Conservation (phyloP, 2,888 invertebrate genomes). For the Abrostola triplasia region DNA sequence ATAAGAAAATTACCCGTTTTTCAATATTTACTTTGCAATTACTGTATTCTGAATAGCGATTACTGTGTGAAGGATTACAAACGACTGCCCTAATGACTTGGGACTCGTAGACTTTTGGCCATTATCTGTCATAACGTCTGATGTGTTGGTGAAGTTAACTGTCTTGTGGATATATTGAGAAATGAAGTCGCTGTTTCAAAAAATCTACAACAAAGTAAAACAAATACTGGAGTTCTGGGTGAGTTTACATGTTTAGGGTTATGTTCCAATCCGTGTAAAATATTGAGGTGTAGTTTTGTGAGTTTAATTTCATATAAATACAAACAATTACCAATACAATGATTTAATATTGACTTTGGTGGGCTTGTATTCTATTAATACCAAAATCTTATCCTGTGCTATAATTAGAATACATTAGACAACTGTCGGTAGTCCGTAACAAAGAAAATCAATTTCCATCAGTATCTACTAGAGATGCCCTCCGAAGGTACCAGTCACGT, state of each 20-base stretch:
- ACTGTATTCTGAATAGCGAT: conserved; percentile 33
- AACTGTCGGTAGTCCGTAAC: neutral
- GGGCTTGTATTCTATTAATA: too few relatives aligned
- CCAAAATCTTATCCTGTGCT: neutral
- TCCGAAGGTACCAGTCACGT: too few relatives aligned
- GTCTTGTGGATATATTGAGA: conserved; percentile 17
- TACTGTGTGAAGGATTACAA: conserved; percentile 26
- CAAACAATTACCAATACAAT: too few relatives aligned
- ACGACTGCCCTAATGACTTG: conserved; percentile 45
- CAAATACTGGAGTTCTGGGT: conserved; percentile 40
- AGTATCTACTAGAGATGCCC: too few relatives aligned
- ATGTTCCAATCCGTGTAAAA: too few relatives aligned
- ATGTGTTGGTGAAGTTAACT: conserved; percentile 36
- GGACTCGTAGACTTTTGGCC: conserved; percentile 37
- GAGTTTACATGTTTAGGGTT: conserved; percentile 18
- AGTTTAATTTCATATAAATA: too few relatives aligned
- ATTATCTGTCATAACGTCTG: conserved; percentile 32
- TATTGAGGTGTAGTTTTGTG: too few relatives aligned
- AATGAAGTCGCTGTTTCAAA: conserved; percentile 45
- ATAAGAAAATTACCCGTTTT: conserved; percentile 31
- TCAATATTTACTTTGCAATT: conserved; percentile 48
- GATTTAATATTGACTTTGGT: too few relatives aligned
- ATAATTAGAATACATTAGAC: conserved; percentile 10
- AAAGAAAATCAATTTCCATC: neutral
- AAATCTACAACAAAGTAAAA: conserved; percentile 47